Base-by-base conservation (phyloP, 2,888 invertebrate species). In the Odontocerum albicorne region DNA sequence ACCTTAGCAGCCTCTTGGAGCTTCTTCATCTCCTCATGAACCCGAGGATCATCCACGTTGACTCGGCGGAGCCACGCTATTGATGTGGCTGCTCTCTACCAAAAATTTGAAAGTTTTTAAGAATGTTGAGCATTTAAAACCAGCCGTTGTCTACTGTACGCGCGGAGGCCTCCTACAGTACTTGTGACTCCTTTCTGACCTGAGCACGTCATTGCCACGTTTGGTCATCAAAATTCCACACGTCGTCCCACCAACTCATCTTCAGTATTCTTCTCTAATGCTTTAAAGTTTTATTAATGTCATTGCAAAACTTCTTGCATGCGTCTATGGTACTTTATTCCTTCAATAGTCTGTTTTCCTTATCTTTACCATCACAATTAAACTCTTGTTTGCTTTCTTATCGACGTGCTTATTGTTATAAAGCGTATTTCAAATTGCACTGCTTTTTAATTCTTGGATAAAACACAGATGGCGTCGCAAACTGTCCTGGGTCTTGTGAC, bases 21-120 rank as follows among this genome's bases (percentile, higher is more conserved):
- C 7, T 19, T 7, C 10, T 45, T 22, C 17, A 52, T 15, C 8
- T 52, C 52, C n/a, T 33, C 4, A 2, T 16, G n/a, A 2, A 52
- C 52, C 8, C 6, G 6, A 1, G 27, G 10, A 27, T 45, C 36
- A n/a, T 12, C 8, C 2, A 15, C 19, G 12, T 44, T 20, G 4
- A 13, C 21, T 31, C 45, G 4, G 12, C 45, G 13, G 4, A 31
- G 35, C 52, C 52, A 52, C 10, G 52, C 35, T 22, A 52, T 27
- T 6, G 52, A 44, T 2, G 35, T 20, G 2, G 20, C 15, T 6
- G 52, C 52, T 36, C 13, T 35, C 52, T 52, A 36, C 4, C 1
- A 38, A 10, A 33, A 7, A 39, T 16, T 21, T 32, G 13, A 4
- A 17, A 7, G 12, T 32, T 6, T 15, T n/a, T 6, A 4, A 17